Percentiles rank a stretch among this genome's conserved stretches.
Evolutionary conservation across 1,140 invertebrate genomes (phyloP).

Genomic region (Cotesia vestalis): DNA sequence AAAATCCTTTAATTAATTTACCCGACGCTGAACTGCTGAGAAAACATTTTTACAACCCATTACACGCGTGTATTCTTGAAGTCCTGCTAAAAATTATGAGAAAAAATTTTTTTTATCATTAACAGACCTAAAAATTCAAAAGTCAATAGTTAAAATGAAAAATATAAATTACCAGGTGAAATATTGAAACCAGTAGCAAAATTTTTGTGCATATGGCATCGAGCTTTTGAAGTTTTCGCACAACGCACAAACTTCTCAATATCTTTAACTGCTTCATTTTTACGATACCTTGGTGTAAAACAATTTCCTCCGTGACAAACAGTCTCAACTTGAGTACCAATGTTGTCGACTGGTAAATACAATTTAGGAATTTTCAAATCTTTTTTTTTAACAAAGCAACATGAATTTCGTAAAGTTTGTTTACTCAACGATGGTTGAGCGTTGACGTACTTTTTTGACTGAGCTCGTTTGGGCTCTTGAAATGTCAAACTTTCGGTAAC

Average conservation of each 20-base stretch:
- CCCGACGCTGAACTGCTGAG: neutral
- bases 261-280: too few relatives aligned
- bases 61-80: conserved; percentile 19
- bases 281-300: too few relatives aligned
- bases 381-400: conserved; percentile 35
- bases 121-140: too few relatives aligned
- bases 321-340: conserved; percentile 4
- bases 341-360: neutral
- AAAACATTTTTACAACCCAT: conserved; percentile 5
- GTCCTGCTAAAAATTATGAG: neutral
- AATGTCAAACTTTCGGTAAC: too few relatives aligned
- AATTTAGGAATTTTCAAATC: neutral
- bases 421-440: conserved; percentile 23
- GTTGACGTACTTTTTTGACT: conserved; percentile 24
- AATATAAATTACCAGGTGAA: conserved; percentile 8
- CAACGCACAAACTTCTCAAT: neutral
- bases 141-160: neutral
- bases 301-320: neutral
- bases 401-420: conserved; percentile 37
- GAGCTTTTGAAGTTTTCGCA: neutral
- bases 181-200: neutral
- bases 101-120: too few relatives aligned
- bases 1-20: neutral
- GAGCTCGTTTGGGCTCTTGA: neutral
- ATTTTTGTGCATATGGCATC: neutral